These are phyloP conservation scores for Epinotia ramella DNA, from an alignment of 2,888 invertebrate species.

Conservation along the genomic window DNA sequence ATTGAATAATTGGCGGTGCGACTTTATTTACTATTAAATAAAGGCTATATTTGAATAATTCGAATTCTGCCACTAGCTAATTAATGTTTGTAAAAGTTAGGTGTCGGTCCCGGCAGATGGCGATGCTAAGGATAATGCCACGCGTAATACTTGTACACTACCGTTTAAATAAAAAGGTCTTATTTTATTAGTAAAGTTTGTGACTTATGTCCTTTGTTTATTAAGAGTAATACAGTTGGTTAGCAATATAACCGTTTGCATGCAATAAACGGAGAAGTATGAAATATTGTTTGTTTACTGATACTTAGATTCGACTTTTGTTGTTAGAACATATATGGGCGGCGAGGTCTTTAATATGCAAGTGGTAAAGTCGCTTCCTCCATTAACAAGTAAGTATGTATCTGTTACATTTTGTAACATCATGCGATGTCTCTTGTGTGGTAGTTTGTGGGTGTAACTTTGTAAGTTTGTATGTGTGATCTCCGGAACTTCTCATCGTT, in stretches of 20 bases:
- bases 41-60: slow-evolving; percentile 13
- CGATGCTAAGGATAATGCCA: slow-evolving; percentile 69
- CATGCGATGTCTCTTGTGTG: too few species aligned
- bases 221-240: slow-evolving; percentile 55
- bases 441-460: too few species aligned
- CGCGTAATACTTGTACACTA: slow-evolving; percentile 56
- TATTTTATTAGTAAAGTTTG: neutral
- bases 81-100: slow-evolving; percentile 46
- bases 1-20: neutral
- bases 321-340: slow-evolving; percentile 33
- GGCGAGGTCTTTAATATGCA: neutral
- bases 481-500: too few species aligned
- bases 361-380: neutral
- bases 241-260: slow-evolving; percentile 57
- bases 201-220: neutral
- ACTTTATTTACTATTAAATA: neutral
- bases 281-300: slow-evolving; percentile 65
- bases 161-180: slow-evolving; percentile 9
- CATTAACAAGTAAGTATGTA: too few species aligned
- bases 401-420: too few species aligned
- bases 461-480: too few species aligned
- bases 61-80: slow-evolving; percentile 43
- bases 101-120: slow-evolving; percentile 72
- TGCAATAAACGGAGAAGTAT: slow-evolving; percentile 64
- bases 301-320: slow-evolving; percentile 50